Percentiles rank a stretch among this genome's conserved stretches.
Evolutionary conservation across 2,113 vertebrate species (phyloP).

Genomic region (Grantiella picta): DNA sequence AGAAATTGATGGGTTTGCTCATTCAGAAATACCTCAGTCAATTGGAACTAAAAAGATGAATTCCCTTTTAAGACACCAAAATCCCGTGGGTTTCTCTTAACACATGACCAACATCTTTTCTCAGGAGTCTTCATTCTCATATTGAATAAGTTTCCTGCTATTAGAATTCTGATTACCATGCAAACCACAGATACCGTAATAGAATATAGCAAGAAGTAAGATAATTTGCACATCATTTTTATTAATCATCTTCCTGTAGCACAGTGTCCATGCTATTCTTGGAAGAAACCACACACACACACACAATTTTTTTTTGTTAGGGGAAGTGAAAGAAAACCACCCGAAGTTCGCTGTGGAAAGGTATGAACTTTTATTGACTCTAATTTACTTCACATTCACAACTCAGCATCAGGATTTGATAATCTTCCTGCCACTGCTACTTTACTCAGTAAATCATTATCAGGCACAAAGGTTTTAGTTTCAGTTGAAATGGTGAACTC

Average conservation of each 20-base stretch:
- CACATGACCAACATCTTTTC: neutral
- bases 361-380: slow-evolving; percentile 61
- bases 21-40: neutral
- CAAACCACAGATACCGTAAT: neutral
- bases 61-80: neutral
- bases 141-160: neutral
- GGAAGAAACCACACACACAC: neutral
- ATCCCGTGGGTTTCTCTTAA: neutral
- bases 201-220: neutral
- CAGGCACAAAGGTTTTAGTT: slow-evolving; percentile 69
- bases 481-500: slow-evolving; percentile 30
- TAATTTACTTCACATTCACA: slow-evolving; percentile 66
- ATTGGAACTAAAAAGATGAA: neutral
- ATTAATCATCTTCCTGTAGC: neutral
- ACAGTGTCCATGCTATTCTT: neutral
- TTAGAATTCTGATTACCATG: neutral
- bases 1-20: neutral
- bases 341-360: neutral
- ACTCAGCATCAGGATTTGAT: slow-evolving; percentile 18
- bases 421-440: slow-evolving; percentile 13
- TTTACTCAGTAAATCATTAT: slow-evolving; percentile 36
- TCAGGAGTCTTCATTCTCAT: neutral
- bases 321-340: neutral
- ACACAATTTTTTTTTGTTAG: neutral
- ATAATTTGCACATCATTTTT: neutral